Conservation (phyloP, 2,888 invertebrate genomes). For the Rhaphigaster nebulosa region DNA sequence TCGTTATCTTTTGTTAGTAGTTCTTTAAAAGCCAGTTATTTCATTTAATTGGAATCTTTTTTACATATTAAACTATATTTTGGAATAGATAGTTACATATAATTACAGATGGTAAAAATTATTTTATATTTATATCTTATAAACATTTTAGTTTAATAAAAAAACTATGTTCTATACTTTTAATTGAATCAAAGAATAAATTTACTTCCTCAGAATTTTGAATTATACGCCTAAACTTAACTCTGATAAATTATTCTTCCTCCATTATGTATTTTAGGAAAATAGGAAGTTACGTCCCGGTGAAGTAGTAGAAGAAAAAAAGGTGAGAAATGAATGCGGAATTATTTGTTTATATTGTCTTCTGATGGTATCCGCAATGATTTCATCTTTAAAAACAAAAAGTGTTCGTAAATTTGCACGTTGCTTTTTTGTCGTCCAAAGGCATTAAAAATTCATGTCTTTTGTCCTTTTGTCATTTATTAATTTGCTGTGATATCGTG, state of each 20-base stretch:
- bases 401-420: conserved; percentile 61
- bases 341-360: not conserved
- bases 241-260: conserved; percentile 57
- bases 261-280: conserved; percentile 74
- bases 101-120: not conserved
- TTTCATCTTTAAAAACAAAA: conserved; percentile 43
- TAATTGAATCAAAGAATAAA: not conserved
- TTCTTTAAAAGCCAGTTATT: not conserved
- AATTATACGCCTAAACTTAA: not conserved
- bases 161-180: not conserved
- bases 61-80: not conserved
- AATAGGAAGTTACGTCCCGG: conserved; percentile 94
- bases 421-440: conserved; percentile 59
- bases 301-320: conserved; percentile 93
- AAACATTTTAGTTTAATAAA: not conserved
- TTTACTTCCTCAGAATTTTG: not conserved
- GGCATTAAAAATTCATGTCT: conserved; percentile 49
- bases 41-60: not conserved
- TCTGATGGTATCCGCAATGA: conserved; percentile 44
- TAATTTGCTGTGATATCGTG: conserved; percentile 48
- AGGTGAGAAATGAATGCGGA: conserved; percentile 76
- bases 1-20: not conserved
- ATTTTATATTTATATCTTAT: not conserved
- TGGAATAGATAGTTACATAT: not conserved
- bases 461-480: conserved; percentile 55